Base-by-base conservation (phyloP, 2,888 invertebrate genomes). In the Caenorhabditis becei region DNA sequence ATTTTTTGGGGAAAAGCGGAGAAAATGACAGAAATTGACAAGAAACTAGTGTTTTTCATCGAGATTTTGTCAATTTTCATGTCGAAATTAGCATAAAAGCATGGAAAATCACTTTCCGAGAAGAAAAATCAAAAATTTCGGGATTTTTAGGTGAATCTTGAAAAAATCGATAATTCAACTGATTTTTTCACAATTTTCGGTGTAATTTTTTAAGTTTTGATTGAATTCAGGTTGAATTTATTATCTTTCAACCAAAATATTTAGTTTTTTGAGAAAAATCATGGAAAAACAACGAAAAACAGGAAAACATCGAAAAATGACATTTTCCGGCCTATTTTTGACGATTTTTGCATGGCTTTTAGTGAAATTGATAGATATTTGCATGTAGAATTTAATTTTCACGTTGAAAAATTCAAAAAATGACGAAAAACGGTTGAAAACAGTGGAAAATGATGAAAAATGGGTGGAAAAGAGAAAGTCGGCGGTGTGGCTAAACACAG, bases 401-500 rank as follows among this genome's bases (percentile, higher is more conserved):
- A 14, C 41, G 14, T 14, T 14, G 14, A 41, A 7, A 41, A 5
- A 14, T 41, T 2, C 1, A 2, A 24, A 41, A 61, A 61, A 44
- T 1, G 20, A 61, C 41, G 14, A 44, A 24, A 20, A 32, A 5
- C 35, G 10, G 14, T 28, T 32, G 35, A 18, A 62, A 62, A 62
- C 10, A 49, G 28, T 20, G 26, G 10, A 23, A 26, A 63, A 63
- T 32, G 16, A 4, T 5, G n/a, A 51, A 14, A 28, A 72, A 63
- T 28, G 7, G 14, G 11, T 18, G 18, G 35, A 63, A 53, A 35
- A 37, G 53, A 16, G 49, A 23, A 47, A 24, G 44, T 54, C 71
- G 71, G 58, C 71, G 58, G 71, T 71, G 11, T 26, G 4, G 58
- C 49, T 74, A 74, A 74, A 74, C 74, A 74, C n/a, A 37, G 58